Percentiles rank a stretch among this genome's conserved stretches.
Conservation (phyloP, 2,797 vertebrate genomes). For the Muraenolepis orangiensis region DNA sequence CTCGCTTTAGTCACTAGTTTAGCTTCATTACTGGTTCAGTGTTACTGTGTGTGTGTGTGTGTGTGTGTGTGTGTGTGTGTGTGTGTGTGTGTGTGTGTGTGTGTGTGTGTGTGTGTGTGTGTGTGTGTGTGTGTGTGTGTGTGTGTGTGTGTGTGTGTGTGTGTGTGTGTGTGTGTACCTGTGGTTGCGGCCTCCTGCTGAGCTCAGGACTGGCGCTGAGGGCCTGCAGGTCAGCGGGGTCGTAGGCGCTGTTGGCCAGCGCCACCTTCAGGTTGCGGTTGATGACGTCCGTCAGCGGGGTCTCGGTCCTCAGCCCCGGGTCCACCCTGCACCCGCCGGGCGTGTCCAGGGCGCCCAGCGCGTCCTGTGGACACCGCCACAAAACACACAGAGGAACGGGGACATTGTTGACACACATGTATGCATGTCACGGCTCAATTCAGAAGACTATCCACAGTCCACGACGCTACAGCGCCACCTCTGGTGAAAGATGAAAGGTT, state of each 20-base stretch:
- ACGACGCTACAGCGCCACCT: background rate
- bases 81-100: background rate
- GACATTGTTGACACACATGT: background rate
- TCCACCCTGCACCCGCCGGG: slow-evolving; percentile 73
- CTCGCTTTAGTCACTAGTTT: too few species aligned
- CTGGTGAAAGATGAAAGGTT: background rate
- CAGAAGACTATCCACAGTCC: background rate
- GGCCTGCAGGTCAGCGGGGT: slow-evolving; percentile 62
- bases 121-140: background rate
- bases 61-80: background rate
- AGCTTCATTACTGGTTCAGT: too few species aligned
- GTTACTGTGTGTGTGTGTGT: background rate
- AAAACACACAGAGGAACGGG: background rate
- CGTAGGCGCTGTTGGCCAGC: slow-evolving; percentile 83
- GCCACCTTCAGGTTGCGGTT: slow-evolving; percentile 87
- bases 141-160: background rate
- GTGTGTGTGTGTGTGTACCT: background rate
- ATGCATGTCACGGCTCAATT: background rate
- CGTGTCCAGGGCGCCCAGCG: slow-evolving; percentile 77
- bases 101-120: background rate
- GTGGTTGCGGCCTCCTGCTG: slow-evolving; percentile 44
- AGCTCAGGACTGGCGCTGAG: slow-evolving; percentile 83
- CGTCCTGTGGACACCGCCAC: slow-evolving; percentile 75
- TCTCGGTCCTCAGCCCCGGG: slow-evolving; percentile 68
- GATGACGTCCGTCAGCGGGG: slow-evolving; percentile 90